Evolutionary conservation across 1,140 invertebrate species (phyloP), one percentile per base, ranked within the genome.

Genomic region (Gonioctena quinquepunctata): DNA sequence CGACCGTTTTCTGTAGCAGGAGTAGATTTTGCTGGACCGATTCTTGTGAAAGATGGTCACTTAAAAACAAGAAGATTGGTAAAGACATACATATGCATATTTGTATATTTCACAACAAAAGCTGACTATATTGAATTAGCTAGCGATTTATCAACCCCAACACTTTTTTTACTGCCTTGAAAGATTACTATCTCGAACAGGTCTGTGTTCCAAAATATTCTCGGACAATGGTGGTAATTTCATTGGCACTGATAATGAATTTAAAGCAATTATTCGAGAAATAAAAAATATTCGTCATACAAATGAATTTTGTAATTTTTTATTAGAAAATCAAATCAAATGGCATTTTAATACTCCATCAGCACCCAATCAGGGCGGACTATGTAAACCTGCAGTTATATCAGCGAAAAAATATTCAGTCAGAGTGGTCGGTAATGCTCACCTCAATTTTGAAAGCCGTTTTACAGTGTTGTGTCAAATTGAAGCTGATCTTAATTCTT

Each of bases 1-100:
- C 66, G 75, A 5, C 79, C 81, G 3, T 86, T 86, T 68, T 49
- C 23, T 52, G 61, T 73, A 8, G 49, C 59, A 48, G 75, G 64
- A 0, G 66, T 74, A n/a, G 54, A 74, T 3, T 70, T 84, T 33
- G 48, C 76, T 25, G 50, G 66, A 13, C 26, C 70, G 3, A 48
- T 71, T n/a, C n/a, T n/a, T n/a, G n/a, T n/a, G n/a, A 69, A 69
- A 59, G 66, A 69, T 6, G 25, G 70, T 5, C 57, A 63, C 42
- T 57, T 49, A 26, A 13, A 61, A 19, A 22, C 3, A 6, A 23
- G 16, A 8, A 69, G 57, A 26, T 8, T 65, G 25, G 48, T 72
- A 8, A 72, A 68, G 22, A 11, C 16, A 21, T 72, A 68, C 42
- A 22, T 68, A 7, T 68, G 70, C 25, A 64, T 68, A 7, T 68